Evolutionary conservation across 2,797 vertebrate genomes (phyloP).

Genomic region (Phrynocephalus vlangalii): DNA sequence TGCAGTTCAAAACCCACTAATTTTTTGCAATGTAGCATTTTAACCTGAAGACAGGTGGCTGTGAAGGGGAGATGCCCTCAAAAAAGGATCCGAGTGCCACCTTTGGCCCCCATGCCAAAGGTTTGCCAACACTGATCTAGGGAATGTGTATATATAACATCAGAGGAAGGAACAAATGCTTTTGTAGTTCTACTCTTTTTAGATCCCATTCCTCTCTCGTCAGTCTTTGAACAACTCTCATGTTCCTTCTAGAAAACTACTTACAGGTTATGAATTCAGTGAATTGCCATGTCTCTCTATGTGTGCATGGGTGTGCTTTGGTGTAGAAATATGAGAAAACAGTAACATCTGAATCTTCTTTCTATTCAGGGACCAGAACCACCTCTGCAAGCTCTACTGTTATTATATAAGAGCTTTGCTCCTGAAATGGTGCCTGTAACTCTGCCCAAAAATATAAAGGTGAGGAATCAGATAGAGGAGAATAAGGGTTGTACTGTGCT

Average conservation of each 20-base stretch:
- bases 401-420: constrained; percentile 89
- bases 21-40: no score
- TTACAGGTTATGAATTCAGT: background rate
- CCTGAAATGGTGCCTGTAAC: constrained; percentile 87
- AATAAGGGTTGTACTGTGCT: constrained; percentile 26
- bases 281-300: background rate
- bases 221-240: background rate
- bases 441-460: constrained; percentile 84
- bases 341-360: constrained; percentile 14
- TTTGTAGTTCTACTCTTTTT: background rate
- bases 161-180: background rate
- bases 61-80: no score
- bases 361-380: constrained; percentile 86
- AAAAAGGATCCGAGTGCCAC: no score
- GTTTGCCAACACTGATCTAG: no score
- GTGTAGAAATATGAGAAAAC: constrained; percentile 1
- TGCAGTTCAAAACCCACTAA: no score
- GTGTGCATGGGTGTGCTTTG: background rate
- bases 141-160: background rate
- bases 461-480: constrained; percentile 70
- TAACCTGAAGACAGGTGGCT: no score
- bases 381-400: constrained; percentile 87
- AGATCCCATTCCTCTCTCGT: constrained; percentile 5
- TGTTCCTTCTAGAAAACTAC: background rate
- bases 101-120: no score